Conservation (phyloP, 2,888 invertebrate species). For the Thalpophila matura region DNA sequence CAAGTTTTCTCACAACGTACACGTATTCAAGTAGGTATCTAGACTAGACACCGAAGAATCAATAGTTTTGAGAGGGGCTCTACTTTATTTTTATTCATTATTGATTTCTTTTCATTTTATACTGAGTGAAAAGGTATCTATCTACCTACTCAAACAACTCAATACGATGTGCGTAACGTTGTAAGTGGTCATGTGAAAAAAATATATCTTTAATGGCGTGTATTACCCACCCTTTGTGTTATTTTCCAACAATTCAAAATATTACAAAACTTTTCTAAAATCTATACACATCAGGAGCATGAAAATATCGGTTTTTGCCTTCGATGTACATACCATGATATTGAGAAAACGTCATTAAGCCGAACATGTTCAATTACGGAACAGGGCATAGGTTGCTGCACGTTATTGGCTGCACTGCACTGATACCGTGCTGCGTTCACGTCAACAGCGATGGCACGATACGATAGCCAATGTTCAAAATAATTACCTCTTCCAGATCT, state of each 20-base stretch:
- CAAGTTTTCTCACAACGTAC: slow-evolving; percentile 44
- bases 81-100: slow-evolving; percentile 15
- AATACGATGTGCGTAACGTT: no score
- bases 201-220: no score
- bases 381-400: slow-evolving; percentile 68
- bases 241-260: background rate
- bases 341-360: slow-evolving; percentile 83
- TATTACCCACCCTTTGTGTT: no score
- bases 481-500: slow-evolving; percentile 35
- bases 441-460: slow-evolving; percentile 29
- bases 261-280: background rate
- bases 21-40: slow-evolving; percentile 36
- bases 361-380: slow-evolving; percentile 85
- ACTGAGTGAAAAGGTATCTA: background rate
- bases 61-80: slow-evolving; percentile 23
- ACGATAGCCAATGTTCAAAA: slow-evolving; percentile 40
- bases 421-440: slow-evolving; percentile 48
- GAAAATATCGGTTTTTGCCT: slow-evolving; percentile 15
- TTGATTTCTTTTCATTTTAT: slow-evolving; percentile 11
- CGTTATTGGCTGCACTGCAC: slow-evolving; percentile 64
- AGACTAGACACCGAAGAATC: slow-evolving; percentile 32
- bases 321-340: slow-evolving; percentile 54
- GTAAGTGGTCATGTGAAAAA: no score
- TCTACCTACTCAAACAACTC: background rate
- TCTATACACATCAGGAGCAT: background rate